Conservation (phyloP, 2,113 vertebrate species). For the Cottus gobio region DNA sequence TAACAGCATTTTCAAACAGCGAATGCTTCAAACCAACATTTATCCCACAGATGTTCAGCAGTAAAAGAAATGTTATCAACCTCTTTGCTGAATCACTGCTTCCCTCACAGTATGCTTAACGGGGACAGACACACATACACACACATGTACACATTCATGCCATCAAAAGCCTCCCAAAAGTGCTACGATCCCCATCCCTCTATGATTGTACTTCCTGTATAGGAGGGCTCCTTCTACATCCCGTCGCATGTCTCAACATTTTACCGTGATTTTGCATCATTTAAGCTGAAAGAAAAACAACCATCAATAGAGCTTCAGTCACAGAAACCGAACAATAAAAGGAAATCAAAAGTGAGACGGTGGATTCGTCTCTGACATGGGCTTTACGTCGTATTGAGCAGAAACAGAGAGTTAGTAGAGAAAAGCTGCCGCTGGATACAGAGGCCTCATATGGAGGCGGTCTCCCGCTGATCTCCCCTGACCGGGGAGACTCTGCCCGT, state of each 20-base stretch:
- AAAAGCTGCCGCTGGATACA: constrained; percentile 68
- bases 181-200: constrained; percentile 67
- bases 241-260: constrained; percentile 58
- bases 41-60: constrained; percentile 41
- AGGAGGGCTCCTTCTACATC: constrained; percentile 50
- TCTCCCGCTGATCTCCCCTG: constrained; percentile 58
- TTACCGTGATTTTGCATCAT: constrained; percentile 68
- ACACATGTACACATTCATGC: constrained; percentile 47
- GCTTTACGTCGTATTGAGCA: constrained; percentile 53
- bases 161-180: constrained; percentile 70
- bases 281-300: constrained; percentile 48
- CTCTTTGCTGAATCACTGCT: constrained; percentile 40
- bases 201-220: constrained; percentile 77
- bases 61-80: constrained; percentile 43
- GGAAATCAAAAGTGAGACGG: constrained; percentile 45
- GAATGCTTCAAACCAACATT: constrained; percentile 33
- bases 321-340: constrained; percentile 40
- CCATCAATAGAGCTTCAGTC: constrained; percentile 37
- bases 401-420: constrained; percentile 61
- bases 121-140: constrained; percentile 25
- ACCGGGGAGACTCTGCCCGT: constrained; percentile 62
- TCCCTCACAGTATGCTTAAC: constrained; percentile 51
- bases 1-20: constrained; percentile 40
- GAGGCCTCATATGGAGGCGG: constrained; percentile 55
- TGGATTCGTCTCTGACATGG: constrained; percentile 38